Percentiles rank a stretch among this genome's conserved stretches.
These are phyloP conservation scores for Suricata suricatta DNA, from an alignment of 2,113 vertebrate genomes.

Conservation along the genomic window DNA sequence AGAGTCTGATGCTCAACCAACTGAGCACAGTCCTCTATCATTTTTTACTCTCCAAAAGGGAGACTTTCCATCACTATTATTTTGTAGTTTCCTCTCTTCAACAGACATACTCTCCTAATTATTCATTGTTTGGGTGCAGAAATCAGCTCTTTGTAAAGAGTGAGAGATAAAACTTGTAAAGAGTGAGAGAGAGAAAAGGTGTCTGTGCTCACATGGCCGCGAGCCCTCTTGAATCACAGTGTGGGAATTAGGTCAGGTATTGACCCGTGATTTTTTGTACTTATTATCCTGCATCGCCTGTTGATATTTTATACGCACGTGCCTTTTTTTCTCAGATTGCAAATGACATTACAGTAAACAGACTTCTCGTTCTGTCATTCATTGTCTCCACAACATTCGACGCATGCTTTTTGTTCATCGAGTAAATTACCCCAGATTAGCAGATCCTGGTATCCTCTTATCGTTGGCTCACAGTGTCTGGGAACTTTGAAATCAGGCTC, in stretches of 20 bases:
- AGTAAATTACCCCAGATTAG: not conserved
- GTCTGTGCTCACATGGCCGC: not conserved
- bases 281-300: not conserved
- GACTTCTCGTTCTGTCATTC: not conserved
- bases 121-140: not conserved
- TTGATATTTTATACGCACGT: not conserved
- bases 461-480: not conserved
- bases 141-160: slow-evolving; percentile 23
- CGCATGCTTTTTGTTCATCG: not conserved
- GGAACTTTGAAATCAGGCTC: not conserved
- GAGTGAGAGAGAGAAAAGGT: not conserved
- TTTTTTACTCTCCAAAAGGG: slow-evolving; percentile 23
- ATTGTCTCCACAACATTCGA: not conserved
- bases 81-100: not conserved
- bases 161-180: not conserved
- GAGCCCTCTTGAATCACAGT: not conserved
- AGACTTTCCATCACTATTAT: not conserved
- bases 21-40: not conserved
- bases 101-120: not conserved
- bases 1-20: too few species aligned
- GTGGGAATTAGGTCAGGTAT: not conserved
- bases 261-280: not conserved
- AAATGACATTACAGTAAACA: not conserved
- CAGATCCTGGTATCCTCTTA: not conserved
- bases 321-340: not conserved